Base-by-base conservation (phyloP, 2,113 vertebrate species). In the Tachuris rubrigastra region DNA sequence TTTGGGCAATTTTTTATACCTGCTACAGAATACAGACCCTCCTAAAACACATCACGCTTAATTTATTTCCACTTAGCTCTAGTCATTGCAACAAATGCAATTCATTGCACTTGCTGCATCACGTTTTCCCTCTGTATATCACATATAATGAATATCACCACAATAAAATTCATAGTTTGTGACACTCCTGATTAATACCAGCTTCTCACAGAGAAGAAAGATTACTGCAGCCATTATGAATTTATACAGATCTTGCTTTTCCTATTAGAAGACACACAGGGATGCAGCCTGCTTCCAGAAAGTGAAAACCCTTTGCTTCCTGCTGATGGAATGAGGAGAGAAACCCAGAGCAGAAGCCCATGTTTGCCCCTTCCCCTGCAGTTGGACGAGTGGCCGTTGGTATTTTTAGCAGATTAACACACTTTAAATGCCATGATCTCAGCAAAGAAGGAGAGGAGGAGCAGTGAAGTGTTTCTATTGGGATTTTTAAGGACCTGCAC, bases 141-240 rank as follows among this genome's bases (percentile, higher is more conserved):
- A 93, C 85, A 23, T 9, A 41, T 91, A 97, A 95, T 96, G 95
- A 97, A 95, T 94, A 96, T 79, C 75, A 62, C 91, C 42, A 60
- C 91, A 79, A 94, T 95, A 95, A 97, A 96, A 97, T 86, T 88
- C 96, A 97, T 65, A 47, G 95, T 86, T 97, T 95, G 91, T 96
- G 96, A 96, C 95, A 93, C 66, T 63, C 85, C 91, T 94, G 90
- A 97, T 96, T 97, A 97, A 95, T 94, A 95, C 63, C 90, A 94
- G 91, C 75, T 90, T 90, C 59, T 71, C 86, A 46, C 0, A 0
- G 90, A 77, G 73, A 56, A 91, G 94, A 92, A 73, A 87, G 92
- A 95, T 96, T 58, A 82, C 77, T 55, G 89, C 58, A 95, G 75
- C 81, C 67, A 52, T 88, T 90, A 89, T 25, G 86, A 79, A 93